Evolutionary conservation across 35 echinoderm and acorn worm genomes (phyloP).

Genomic region (Heliocidaris erythrogramma): DNA sequence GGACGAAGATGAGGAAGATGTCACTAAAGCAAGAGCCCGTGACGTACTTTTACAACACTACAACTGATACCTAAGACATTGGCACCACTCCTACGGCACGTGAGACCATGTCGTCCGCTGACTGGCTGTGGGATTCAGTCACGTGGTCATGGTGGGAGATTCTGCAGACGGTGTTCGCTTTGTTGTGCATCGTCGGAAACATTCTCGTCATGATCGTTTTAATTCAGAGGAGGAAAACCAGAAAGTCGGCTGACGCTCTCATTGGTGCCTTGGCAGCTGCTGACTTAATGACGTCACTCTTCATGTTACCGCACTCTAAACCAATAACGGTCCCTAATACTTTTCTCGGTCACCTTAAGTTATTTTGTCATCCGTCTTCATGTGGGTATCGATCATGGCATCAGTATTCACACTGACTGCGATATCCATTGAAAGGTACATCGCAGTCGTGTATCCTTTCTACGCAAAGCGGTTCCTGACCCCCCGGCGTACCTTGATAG

Average conservation of each 20-base stretch:
- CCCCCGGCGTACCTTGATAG: conserved; percentile 29
- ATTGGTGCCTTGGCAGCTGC: conserved; percentile 75
- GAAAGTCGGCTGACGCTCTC: conserved; percentile 72
- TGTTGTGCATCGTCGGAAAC: conserved; percentile 78
- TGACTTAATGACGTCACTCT: conserved; percentile 73
- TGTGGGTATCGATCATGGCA: conserved; percentile 78
- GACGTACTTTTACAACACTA: neutral
- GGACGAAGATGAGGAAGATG: neutral
- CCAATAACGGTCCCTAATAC: neutral
- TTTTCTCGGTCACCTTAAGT: conserved; percentile 53
- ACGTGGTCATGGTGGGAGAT: conserved; percentile 2
- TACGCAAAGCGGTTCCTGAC: conserved; percentile 62
- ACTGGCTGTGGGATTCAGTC: neutral
- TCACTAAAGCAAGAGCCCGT: neutral
- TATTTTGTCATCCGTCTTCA: conserved; percentile 55
- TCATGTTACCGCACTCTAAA: conserved; percentile 66
- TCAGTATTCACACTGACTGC: conserved; percentile 77
- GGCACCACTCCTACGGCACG: neutral
- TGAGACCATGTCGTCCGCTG: neutral
- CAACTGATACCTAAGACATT: neutral
- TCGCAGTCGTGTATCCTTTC: conserved; percentile 84
- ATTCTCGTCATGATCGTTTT: conserved; percentile 74
- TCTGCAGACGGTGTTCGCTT: conserved; percentile 55
- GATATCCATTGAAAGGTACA: conserved; percentile 80
- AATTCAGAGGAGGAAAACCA: conserved; percentile 20